Conservation (phyloP, 2,797 vertebrate genomes). For the Mormyrops boulengeri region DNA sequence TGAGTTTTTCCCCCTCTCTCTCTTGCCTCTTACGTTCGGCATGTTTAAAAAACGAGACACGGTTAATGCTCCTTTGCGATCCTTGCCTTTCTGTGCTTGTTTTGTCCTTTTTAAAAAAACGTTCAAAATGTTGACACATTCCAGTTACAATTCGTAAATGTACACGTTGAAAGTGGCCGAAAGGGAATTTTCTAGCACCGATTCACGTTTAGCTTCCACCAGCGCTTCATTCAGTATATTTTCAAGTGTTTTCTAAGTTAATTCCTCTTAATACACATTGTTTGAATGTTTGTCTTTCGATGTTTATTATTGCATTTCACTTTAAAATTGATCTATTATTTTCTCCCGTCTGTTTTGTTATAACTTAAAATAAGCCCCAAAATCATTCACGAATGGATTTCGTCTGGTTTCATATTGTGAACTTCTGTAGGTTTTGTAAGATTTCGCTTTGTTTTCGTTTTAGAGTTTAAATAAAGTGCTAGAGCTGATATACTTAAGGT, state of each 20-base stretch:
- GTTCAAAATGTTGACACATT: neutral
- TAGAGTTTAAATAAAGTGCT: neutral
- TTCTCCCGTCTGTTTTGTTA: neutral
- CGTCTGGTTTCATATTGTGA: neutral
- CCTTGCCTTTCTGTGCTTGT: neutral
- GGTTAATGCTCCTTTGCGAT: neutral
- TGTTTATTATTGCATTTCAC: neutral
- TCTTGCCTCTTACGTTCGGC: neutral
- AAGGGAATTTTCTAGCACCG: neutral
- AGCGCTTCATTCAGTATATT: neutral
- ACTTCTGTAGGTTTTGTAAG: neutral
- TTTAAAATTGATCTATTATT: neutral
- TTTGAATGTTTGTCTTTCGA: neutral
- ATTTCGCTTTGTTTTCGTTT: neutral
- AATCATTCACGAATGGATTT: neutral
- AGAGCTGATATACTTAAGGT: neutral
- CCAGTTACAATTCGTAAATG: neutral
- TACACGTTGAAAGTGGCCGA: neutral
- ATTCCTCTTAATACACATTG: neutral
- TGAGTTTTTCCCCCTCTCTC: conserved; percentile 46
- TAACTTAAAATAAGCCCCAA: neutral
- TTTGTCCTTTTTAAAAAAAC: neutral
- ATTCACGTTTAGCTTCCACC: neutral
- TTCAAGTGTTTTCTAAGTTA: neutral
- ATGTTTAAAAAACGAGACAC: neutral